Percentiles rank a stretch among this genome's conserved stretches.
These are phyloP conservation scores for Turritopsis dohrnii DNA, from an alignment of 30 jellyfish, hydroid and myxozoan species.

Conservation along the genomic window DNA sequence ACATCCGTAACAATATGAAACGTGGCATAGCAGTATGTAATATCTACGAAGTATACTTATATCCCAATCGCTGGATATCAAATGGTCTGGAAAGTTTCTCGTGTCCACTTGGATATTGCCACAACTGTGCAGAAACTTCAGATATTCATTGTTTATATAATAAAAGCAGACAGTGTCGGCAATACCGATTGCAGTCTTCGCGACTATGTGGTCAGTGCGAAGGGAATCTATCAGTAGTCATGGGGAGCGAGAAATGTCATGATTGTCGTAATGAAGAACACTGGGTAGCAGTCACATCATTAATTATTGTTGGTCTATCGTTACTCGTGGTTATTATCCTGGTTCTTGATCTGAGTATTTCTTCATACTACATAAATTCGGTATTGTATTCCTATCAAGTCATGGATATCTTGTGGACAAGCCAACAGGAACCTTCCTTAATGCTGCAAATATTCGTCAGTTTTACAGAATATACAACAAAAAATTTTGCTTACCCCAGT, in stretches of 20 bases:
- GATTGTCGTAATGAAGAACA: not conserved
- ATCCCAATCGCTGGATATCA: conserved; percentile 6
- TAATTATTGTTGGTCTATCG: not conserved
- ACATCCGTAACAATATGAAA: not conserved
- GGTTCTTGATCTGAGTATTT: conserved; percentile 4
- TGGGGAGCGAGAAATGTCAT: conserved; percentile 15
- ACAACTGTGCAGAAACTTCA: not conserved
- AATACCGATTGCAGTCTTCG: conserved; percentile 8
- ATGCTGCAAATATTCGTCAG: not conserved
- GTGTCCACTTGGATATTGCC: conserved; percentile 33
- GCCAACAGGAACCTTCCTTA: not conserved
- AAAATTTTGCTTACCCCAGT: conserved; percentile 7
- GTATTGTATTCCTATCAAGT: conserved; percentile 30
- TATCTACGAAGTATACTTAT: conserved; percentile 6
- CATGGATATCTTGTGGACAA: conserved; percentile 2
- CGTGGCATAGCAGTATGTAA: not conserved
- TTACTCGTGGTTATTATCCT: not conserved
- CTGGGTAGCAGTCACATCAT: not conserved
- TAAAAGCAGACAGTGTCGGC: conserved; percentile 10
- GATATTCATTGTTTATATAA: not conserved
- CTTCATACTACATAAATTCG: conserved; percentile 12
- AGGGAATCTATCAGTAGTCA: not conserved
- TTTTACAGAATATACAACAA: conserved; percentile 5
- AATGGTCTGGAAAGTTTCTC: not conserved
- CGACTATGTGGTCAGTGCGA: conserved; percentile 24